Evolutionary conservation across 2,797 vertebrate genomes (phyloP).

Genomic region (Coluber constrictor): DNA sequence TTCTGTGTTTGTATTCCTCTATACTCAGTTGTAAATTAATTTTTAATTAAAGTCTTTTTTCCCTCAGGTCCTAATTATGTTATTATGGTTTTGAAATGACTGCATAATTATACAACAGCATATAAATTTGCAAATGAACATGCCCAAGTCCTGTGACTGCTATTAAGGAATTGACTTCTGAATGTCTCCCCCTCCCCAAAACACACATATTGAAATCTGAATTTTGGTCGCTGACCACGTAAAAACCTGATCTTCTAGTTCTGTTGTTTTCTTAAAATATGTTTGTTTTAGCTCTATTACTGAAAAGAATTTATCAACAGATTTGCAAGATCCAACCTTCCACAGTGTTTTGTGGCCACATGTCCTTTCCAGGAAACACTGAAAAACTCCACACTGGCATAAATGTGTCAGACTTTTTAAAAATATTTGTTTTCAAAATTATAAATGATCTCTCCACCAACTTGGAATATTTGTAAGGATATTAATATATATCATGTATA

Average conservation of each 20-base stretch:
- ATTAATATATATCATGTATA: not conserved
- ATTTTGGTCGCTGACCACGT: not conserved
- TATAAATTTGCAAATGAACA: not conserved
- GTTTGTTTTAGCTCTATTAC: not conserved
- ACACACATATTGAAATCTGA: not conserved
- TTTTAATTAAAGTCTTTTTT: not conserved
- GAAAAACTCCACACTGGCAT: not conserved
- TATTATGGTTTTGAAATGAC: not conserved
- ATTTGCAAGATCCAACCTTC: not conserved
- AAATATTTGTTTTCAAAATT: not conserved
- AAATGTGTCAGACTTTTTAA: not conserved
- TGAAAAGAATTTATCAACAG: not conserved
- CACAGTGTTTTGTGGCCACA: not conserved
- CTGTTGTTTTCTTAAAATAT: not conserved
- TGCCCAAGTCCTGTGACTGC: not conserved
- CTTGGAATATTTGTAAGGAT: not conserved
- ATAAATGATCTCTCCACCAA: not conserved
- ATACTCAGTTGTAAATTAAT: not conserved
- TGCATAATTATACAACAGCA: not conserved
- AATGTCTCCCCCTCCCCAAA: not conserved
- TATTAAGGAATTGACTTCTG: not conserved
- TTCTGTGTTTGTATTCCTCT: not conserved
- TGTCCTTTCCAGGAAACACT: not conserved
- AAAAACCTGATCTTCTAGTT: not conserved
- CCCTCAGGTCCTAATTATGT: not conserved